Base-by-base conservation (phyloP, 2,888 invertebrate species). In the Parnassius orleans region DNA sequence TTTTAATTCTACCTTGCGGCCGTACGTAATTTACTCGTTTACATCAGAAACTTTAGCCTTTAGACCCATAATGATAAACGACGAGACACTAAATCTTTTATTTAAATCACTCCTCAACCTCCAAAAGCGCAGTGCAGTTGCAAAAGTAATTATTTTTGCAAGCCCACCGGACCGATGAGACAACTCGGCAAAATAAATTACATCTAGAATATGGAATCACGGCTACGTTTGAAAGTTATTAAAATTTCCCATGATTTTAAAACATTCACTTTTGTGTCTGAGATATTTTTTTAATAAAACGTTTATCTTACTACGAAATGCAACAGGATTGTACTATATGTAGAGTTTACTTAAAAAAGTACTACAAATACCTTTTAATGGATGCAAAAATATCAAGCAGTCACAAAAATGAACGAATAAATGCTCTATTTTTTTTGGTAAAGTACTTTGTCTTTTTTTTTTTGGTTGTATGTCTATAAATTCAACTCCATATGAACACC, bases 61-160 rank as follows among this genome's bases (percentile, higher is more conserved):
- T 33, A 7, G 15, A 12, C 10, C 42, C 15, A 41, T 41, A 57
- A 53, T 43, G 46, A 10, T 46, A 47, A 47, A 46, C 33, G 52
- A 55, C 10, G 55, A 59, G 50, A 63, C 41, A 51, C 14, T 41
- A 55, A 55, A 63, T 63, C 24, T 54, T 55, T 55, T 47, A 63
- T 59, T 59, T 58, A 60, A 64, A 60, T 66, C 63, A 63, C 19
- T 59, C 33, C 48, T 60, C n/a, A 48, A 61, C 15, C 55, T 54
- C 64, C 54, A 53, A 63, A 63, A 60, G 63, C 60, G 59, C 63
- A 64, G 50, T 61, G 57, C 52, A 65, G 57, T 66, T 69, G 58
- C 64, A 69, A 68, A 65, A 73, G 71, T 70, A 71, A 68, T 69
- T 69, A 68, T 71, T 69, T 69, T 71, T 69, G 65, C 70, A 66